Conservation (phyloP, 2,113 vertebrate species). For the Mesitornis unicolor region DNA sequence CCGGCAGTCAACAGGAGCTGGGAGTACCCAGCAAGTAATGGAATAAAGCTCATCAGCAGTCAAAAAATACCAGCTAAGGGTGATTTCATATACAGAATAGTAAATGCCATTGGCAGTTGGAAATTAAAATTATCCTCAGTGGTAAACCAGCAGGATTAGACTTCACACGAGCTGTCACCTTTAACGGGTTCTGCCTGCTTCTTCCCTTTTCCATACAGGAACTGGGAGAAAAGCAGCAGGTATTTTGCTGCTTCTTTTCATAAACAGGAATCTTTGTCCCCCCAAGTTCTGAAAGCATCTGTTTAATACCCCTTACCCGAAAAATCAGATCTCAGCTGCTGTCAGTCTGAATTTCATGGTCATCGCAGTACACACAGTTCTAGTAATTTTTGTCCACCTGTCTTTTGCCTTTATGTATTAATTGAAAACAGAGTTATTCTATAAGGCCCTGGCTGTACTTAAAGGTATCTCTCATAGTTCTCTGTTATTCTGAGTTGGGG, state of each 20-base stretch:
- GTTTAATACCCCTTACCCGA: not conserved
- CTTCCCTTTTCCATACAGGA: not conserved
- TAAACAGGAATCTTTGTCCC: not conserved
- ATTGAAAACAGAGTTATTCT: not conserved
- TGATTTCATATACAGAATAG: slow-evolving; percentile 5
- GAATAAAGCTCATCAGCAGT: slow-evolving; percentile 39
- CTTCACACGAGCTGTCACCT: not conserved
- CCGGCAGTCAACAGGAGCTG: not conserved
- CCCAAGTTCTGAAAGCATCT: not conserved
- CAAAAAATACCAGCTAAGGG: slow-evolving; percentile 15
- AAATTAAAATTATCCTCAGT: slow-evolving; percentile 56
- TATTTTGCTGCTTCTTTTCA: not conserved
- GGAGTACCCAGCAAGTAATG: not conserved
- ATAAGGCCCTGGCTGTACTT: not conserved
- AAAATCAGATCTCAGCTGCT: not conserved
- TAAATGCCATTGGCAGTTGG: slow-evolving; percentile 18
- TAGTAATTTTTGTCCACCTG: not conserved
- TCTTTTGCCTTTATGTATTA: not conserved
- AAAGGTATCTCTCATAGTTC: not conserved
- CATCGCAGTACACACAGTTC: not conserved
- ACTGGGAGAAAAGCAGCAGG: not conserved
- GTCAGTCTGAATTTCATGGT: not conserved
- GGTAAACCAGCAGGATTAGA: slow-evolving; percentile 26
- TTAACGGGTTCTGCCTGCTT: not conserved
- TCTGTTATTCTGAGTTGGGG: not conserved